A percentile compares a stretch with the other conserved stretches of the same genome.
phyloP scores from a whole-genome alignment of 1,140 invertebrate genomes.

The Parapsyche elsis region DNA sequence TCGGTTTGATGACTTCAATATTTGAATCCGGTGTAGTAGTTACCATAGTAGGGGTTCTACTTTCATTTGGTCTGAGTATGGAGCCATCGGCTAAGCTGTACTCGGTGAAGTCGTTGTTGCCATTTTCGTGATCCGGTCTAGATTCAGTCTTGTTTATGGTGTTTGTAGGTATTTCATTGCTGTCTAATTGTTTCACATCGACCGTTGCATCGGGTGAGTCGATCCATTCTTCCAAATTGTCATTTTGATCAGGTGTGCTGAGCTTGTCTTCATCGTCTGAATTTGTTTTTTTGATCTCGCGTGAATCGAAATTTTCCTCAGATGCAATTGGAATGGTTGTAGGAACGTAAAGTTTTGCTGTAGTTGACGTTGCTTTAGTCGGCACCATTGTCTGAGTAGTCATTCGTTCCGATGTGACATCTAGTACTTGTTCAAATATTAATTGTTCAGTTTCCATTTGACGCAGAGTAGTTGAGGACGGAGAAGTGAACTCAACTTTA shows the following conservation, averaged over 20 bases:
- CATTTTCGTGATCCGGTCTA: constrained; percentile 27
- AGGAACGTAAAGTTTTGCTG: background rate
- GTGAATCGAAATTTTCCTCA: constrained; percentile 45
- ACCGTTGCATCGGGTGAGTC: constrained; percentile 31
- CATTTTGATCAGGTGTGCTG: constrained; percentile 17
- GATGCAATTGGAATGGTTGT: constrained; percentile 23
- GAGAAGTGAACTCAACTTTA: constrained; percentile 36
- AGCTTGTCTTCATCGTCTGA: constrained; percentile 1
- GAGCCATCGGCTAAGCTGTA: background rate
- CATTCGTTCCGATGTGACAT: background rate
- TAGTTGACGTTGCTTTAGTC: background rate
- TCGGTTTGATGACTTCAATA: constrained; percentile 52
- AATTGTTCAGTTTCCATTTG: too few species aligned
- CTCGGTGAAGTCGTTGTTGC: constrained; percentile 39
- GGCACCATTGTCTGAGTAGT: background rate
- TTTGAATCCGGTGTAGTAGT: constrained; percentile 33
- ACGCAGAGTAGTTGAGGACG: constrained; percentile 3
- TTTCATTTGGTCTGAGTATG: background rate
- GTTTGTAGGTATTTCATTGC: constrained; percentile 26
- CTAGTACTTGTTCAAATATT: constrained; percentile 12
- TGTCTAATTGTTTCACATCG: constrained; percentile 40
- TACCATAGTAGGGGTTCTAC: background rate
- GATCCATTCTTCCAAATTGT: constrained; percentile 41
- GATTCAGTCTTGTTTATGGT: constrained; percentile 26
- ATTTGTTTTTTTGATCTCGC: constrained; percentile 37